These are phyloP conservation scores for Atlantisia rogersi DNA, from an alignment of 2,113 vertebrate species.

Conservation along the genomic window DNA sequence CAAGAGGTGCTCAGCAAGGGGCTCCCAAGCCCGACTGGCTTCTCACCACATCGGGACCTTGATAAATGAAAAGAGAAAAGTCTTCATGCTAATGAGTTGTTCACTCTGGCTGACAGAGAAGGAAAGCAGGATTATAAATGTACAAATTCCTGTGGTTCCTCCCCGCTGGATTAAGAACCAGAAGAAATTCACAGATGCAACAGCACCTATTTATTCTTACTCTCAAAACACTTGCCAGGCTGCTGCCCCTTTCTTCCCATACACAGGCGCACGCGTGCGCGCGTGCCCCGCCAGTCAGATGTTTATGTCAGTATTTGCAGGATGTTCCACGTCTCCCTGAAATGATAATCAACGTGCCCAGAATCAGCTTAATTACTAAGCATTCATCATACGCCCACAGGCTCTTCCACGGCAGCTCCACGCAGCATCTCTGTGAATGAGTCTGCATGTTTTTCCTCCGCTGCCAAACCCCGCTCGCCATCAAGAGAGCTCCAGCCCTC, in stretches of 20 bases:
- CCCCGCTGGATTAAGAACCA: neutral
- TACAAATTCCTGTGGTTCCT: neutral
- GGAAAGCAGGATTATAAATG: neutral
- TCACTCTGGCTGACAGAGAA: neutral
- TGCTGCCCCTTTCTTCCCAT: neutral
- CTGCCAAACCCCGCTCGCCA: neutral
- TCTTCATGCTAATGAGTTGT: neutral
- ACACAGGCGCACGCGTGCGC: too few species aligned
- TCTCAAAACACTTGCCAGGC: neutral
- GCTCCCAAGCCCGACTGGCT: neutral
- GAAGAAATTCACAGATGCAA: neutral
- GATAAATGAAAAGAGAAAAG: neutral
- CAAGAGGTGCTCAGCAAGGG: neutral
- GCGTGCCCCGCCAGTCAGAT: neutral
- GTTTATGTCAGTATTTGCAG: conserved; percentile 48
- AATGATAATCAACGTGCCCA: conserved; percentile 19
- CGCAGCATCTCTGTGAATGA: neutral
- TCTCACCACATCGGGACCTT: neutral
- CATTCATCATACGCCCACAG: conserved; percentile 36
- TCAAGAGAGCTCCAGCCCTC: neutral
- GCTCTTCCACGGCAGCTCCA: neutral
- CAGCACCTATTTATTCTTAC: conserved; percentile 5
- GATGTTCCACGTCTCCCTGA: conserved; percentile 27
- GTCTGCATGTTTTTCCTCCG: neutral
- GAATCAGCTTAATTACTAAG: conserved; percentile 52